Base-by-base conservation (phyloP, 2,888 invertebrate genomes). In the Athalia rosae region DNA sequence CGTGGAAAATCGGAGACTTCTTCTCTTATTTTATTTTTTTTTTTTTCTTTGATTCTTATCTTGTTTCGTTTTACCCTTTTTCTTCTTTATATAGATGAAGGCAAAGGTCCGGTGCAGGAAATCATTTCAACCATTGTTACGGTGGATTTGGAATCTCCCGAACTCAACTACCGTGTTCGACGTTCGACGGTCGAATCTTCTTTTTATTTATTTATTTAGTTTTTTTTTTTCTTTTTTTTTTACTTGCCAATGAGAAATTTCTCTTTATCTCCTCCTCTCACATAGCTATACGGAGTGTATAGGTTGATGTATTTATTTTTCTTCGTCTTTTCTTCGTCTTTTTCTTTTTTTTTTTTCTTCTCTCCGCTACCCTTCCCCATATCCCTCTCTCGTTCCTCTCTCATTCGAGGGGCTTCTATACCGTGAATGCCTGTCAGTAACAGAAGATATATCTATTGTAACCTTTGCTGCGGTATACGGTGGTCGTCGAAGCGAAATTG, bases 371-470 rank as follows among this genome's bases (percentile, higher is more conserved):
- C 28, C 53, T 53, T 53, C 53, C n/a, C 3, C 53, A n/a, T 4
- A 11, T 53, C 9, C n/a, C n/a, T 53, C n/a, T n/a, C 53, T 53
- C 7, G 11, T 53, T 53, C n/a, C 9, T 53, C 56, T 71, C 56
- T 45, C 77, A 78, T 80, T 74, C 79, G 80, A 79, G 82, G 84
- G 82, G 82, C 83, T 81, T 83, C 83, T 82, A 82, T 81, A 76
- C 82, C n/a, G n/a, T 89, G 87, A 88, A 89, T 88, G 88, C 88
- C 87, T 89, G 89, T 89, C 89, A 89, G 82, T 79, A 81, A 80
- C 89, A 88, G 88, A 87, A 85, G 86, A 84, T 84, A 28, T 28
- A 82, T 85, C 86, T 81, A 86, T 87, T 89, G 88, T 89, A 82
- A 28, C 28, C 28, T 28, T 28, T 28, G 85, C 83, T 81, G 79